Conservation (phyloP, 1,140 invertebrate genomes). For the Procambarus clarkii region DNA sequence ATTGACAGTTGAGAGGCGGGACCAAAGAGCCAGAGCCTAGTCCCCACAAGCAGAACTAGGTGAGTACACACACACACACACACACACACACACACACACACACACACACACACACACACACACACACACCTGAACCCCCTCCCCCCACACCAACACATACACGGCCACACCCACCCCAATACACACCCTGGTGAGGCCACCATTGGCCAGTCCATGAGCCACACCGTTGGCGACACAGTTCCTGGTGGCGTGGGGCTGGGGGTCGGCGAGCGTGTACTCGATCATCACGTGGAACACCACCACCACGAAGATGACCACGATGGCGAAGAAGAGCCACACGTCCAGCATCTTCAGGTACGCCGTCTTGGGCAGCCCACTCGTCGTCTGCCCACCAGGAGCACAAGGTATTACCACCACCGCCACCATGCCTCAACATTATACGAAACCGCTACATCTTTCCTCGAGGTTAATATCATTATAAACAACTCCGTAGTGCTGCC, state of each 20-base stretch:
- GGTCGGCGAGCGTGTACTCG: not conserved
- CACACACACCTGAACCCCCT: not conserved
- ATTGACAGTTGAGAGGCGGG: too few species aligned
- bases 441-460: too few species aligned
- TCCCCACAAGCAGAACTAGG: not conserved
- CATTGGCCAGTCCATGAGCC: not conserved
- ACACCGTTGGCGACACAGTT: not conserved
- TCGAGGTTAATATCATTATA: too few species aligned
- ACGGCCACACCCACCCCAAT: not conserved
- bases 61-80: not conserved
- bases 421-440: too few species aligned
- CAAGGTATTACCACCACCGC: too few species aligned
- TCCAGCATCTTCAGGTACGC: constrained; percentile 52
- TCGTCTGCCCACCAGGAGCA: not conserved
- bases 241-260: not conserved
- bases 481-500: too few species aligned
- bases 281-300: constrained; percentile 23
- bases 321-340: constrained; percentile 51
- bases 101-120: constrained; percentile 8
- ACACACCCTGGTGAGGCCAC: not conserved
- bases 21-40: too few species aligned
- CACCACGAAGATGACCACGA: constrained; percentile 39
- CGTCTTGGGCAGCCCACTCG: constrained; percentile 36
- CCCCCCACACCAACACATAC: not conserved
- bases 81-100: constrained; percentile 1